phyloP scores from a whole-genome alignment of 2,113 vertebrate species.

The Larimichthys crocea region DNA sequence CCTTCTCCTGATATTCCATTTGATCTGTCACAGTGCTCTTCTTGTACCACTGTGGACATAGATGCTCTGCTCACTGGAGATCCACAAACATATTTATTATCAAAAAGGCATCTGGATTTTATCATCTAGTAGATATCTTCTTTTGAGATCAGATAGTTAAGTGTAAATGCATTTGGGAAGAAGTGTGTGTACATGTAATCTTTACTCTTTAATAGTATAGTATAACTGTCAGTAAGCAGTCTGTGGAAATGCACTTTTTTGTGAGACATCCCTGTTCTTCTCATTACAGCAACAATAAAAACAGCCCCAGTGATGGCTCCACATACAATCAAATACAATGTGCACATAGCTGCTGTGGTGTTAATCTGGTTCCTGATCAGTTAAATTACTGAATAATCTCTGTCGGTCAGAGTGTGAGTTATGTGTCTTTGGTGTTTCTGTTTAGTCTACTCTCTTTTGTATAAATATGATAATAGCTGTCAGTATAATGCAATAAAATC shows the following conservation, averaged over 20 bases:
- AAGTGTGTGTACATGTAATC: neutral
- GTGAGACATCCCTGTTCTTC: neutral
- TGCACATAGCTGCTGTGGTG: neutral
- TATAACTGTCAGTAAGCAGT: neutral
- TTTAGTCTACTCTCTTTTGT: too few species aligned
- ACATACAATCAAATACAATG: too few species aligned
- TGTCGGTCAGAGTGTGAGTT: neutral
- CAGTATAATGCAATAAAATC: too few species aligned
- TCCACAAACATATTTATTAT: neutral
- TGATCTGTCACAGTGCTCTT: slow-evolving; percentile 51
- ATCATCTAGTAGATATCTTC: neutral
- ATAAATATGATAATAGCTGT: too few species aligned
- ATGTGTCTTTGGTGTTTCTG: too few species aligned
- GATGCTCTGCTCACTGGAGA: slow-evolving; percentile 10
- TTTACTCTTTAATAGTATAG: neutral
- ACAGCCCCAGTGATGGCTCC: too few species aligned
- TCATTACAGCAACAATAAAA: too few species aligned
- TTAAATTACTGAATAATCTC: neutral
- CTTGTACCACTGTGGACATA: slow-evolving; percentile 27
- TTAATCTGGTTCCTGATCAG: neutral
- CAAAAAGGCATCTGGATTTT: slow-evolving; percentile 13
- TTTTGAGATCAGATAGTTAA: neutral
- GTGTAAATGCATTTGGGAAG: neutral
- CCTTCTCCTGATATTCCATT: slow-evolving; percentile 60
- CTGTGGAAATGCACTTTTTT: neutral